phyloP scores from a whole-genome alignment of 2,797 vertebrate species.

The Esox masquinongy region DNA sequence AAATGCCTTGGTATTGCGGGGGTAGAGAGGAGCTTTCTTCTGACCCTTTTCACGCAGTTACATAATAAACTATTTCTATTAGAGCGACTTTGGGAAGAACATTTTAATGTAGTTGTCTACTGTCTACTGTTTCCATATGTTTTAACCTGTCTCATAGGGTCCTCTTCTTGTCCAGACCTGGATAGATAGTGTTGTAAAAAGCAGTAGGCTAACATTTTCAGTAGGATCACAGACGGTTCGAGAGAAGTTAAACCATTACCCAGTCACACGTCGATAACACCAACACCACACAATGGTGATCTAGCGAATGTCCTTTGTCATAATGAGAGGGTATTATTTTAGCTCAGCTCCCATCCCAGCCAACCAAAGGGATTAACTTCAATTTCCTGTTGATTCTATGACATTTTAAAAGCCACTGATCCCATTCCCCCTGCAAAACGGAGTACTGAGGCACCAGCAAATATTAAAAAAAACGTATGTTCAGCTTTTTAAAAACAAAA shows the following conservation, averaged over 20 bases:
- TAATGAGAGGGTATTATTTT: neutral
- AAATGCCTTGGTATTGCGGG: neutral
- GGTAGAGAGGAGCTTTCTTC: neutral
- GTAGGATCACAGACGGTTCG: neutral
- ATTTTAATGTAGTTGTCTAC: neutral
- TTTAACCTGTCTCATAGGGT: neutral
- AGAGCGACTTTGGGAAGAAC: neutral
- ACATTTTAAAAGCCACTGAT: conserved; percentile 38
- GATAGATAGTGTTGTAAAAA: neutral
- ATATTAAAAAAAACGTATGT: conserved; percentile 9
- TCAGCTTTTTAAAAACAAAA: conserved; percentile 27
- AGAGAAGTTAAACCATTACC: conserved; percentile 15
- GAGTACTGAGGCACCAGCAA: neutral
- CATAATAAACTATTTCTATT: neutral
- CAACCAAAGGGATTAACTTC: neutral
- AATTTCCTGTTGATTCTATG: conserved; percentile 11
- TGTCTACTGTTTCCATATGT: neutral
- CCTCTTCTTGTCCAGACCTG: neutral
- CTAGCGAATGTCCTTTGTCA: neutral
- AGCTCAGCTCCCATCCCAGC: neutral
- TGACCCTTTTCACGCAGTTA: neutral
- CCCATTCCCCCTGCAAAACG: conserved; percentile 23
- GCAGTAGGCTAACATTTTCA: neutral
- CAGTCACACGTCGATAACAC: conserved; percentile 12
- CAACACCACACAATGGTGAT: conserved; percentile 15